These are phyloP conservation scores for Schlechtendalia chinensis DNA, from an alignment of 1,140 invertebrate species.

Conservation along the genomic window DNA sequence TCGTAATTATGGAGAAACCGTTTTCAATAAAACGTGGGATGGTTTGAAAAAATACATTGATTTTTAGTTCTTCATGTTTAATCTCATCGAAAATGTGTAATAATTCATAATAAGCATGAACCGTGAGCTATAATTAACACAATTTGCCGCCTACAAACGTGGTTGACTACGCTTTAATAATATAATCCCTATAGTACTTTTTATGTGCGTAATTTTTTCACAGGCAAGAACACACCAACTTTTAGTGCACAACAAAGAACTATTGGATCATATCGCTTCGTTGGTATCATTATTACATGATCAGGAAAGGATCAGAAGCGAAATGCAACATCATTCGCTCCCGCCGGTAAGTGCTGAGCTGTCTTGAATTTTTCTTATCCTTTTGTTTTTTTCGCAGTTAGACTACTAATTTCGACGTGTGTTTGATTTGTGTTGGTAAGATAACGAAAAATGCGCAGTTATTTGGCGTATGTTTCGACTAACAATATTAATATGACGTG, in stretches of 20 bases:
- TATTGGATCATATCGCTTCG: constrained; percentile 88
- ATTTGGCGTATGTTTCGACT: background rate
- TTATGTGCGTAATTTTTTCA: constrained; percentile 51
- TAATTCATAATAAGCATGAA: constrained; percentile 21
- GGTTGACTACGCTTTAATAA: background rate
- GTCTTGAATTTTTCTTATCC: background rate
- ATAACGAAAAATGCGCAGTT: background rate
- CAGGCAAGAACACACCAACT: constrained; percentile 91
- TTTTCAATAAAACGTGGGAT: background rate
- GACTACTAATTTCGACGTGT: constrained; percentile 17
- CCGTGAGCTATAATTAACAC: constrained; percentile 37
- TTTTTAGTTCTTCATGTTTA: background rate
- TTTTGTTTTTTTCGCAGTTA: constrained; percentile 14
- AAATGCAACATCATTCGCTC: constrained; percentile 43
- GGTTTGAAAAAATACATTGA: background rate
- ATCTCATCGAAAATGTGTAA: background rate
- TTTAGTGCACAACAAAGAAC: constrained; percentile 88
- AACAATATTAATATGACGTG: constrained; percentile 1
- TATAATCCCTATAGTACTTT: background rate
- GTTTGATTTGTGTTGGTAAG: constrained; percentile 29
- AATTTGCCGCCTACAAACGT: constrained; percentile 20
- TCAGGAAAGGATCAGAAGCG: constrained; percentile 62
- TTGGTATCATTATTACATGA: constrained; percentile 82
- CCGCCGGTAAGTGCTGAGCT: constrained; percentile 28
- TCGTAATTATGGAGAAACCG: background rate